Evolutionary conservation across 2,797 vertebrate species (phyloP).

Genomic region (Sebastes diploproa): DNA sequence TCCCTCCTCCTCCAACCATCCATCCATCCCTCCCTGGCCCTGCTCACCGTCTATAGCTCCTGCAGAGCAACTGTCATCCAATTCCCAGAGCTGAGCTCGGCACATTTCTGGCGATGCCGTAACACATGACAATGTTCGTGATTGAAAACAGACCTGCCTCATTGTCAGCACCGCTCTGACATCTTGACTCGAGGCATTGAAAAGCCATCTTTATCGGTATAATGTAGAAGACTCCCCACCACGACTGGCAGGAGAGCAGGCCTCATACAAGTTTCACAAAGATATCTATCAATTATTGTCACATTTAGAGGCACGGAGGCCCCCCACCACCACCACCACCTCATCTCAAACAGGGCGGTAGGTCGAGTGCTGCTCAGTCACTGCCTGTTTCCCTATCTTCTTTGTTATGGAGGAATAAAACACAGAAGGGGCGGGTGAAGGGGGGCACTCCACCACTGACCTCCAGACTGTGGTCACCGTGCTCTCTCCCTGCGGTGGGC

Average conservation of each 20-base stretch:
- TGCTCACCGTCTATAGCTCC: slow-evolving; percentile 60
- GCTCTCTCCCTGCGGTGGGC: slow-evolving; percentile 46
- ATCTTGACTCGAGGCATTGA: slow-evolving; percentile 50
- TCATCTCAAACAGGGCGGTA: slow-evolving; percentile 40
- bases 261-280: slow-evolving; percentile 38
- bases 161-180: slow-evolving; percentile 64
- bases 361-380: slow-evolving; percentile 70
- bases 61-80: slow-evolving; percentile 67
- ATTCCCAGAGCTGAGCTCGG: slow-evolving; percentile 77
- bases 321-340: not conserved
- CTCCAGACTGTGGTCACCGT: slow-evolving; percentile 73
- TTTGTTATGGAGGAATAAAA: slow-evolving; percentile 79
- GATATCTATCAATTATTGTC: slow-evolving; percentile 71
- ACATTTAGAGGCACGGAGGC: slow-evolving; percentile 52
- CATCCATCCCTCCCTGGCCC: slow-evolving; percentile 58
- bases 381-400: slow-evolving; percentile 67
- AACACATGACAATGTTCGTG: slow-evolving; percentile 69
- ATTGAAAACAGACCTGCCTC: slow-evolving; percentile 76
- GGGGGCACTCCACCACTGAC: slow-evolving; percentile 69
- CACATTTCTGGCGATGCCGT: slow-evolving; percentile 72
- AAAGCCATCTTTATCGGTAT: slow-evolving; percentile 51
- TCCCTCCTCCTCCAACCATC: slow-evolving; percentile 38
- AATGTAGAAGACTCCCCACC: slow-evolving; percentile 52
- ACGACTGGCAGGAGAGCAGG: slow-evolving; percentile 39
- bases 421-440: slow-evolving; percentile 56